A percentile compares a stretch with the other conserved stretches of the same genome.
Conservation (phyloP, 2,797 vertebrate genomes). For the Ctenosaura bakeri region DNA sequence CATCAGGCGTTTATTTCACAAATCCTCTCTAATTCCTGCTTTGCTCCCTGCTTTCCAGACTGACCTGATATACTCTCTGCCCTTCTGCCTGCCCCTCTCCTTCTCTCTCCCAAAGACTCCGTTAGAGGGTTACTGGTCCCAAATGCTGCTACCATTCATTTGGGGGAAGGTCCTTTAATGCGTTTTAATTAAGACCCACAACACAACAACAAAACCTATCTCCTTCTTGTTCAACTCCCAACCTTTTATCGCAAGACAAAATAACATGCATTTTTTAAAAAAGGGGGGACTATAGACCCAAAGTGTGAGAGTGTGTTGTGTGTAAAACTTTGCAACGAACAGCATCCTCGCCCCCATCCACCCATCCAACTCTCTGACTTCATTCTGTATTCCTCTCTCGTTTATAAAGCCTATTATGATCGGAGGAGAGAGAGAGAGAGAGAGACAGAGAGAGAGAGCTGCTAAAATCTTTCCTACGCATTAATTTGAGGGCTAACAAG, state of each 20-base stretch:
- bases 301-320: neutral
- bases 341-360: slow-evolving; percentile 27
- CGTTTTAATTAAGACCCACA: slow-evolving; percentile 17
- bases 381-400: slow-evolving; percentile 11
- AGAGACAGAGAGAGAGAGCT: neutral
- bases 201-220: neutral
- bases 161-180: slow-evolving; percentile 45
- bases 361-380: neutral
- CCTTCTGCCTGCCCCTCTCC: neutral
- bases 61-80: slow-evolving; percentile 51
- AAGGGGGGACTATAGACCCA: slow-evolving; percentile 15
- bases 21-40: slow-evolving; percentile 71
- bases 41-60: slow-evolving; percentile 63
- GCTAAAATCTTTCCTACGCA: slow-evolving; percentile 18
- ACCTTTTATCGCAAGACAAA: neutral
- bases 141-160: neutral
- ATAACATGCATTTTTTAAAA: slow-evolving; percentile 30
- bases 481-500: slow-evolving; percentile 38
- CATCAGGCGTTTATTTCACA: slow-evolving; percentile 44
- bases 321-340: slow-evolving; percentile 47
- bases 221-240: neutral
- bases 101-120: slow-evolving; percentile 4
- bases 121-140: slow-evolving; percentile 28
- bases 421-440: no score
- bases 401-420: slow-evolving; percentile 14